Evolutionary conservation across 2,797 vertebrate species (phyloP).

Genomic region (Natrix natrix): DNA sequence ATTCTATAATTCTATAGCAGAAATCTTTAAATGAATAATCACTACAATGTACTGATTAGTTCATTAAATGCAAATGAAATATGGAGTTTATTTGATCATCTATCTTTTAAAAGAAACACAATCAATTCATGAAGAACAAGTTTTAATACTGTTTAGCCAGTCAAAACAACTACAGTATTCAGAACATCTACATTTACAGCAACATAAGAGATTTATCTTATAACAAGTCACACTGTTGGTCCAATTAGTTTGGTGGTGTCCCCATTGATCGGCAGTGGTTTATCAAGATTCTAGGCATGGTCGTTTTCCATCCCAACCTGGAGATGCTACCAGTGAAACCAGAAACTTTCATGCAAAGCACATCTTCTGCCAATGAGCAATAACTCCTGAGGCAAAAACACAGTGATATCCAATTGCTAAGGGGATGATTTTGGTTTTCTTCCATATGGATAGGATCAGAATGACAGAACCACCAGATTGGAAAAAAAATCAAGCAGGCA

Average conservation of each 20-base stretch:
- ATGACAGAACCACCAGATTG: not conserved
- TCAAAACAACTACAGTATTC: not conserved
- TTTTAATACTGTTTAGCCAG: not conserved
- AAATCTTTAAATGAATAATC: slow-evolving; percentile 31
- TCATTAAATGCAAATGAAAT: slow-evolving; percentile 9
- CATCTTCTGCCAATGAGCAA: not conserved
- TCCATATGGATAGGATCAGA: not conserved
- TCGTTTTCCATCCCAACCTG: not conserved
- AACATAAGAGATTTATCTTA: not conserved
- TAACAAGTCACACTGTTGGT: not conserved
- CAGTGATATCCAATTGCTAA: not conserved
- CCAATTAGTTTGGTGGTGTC: not conserved
- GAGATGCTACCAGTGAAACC: not conserved
- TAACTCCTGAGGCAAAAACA: not conserved
- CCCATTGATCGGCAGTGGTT: not conserved
- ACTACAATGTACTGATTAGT: not conserved
- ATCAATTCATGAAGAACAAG: not conserved
- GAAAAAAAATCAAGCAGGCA: not conserved
- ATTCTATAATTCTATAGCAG: not conserved
- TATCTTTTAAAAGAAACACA: not conserved
- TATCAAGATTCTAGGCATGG: not conserved
- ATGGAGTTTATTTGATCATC: not conserved
- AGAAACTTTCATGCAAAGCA: not conserved
- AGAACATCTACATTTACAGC: not conserved
- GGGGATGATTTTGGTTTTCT: not conserved